Conservation (phyloP, 2,113 vertebrate genomes). For the Phoenicopterus ruber region DNA sequence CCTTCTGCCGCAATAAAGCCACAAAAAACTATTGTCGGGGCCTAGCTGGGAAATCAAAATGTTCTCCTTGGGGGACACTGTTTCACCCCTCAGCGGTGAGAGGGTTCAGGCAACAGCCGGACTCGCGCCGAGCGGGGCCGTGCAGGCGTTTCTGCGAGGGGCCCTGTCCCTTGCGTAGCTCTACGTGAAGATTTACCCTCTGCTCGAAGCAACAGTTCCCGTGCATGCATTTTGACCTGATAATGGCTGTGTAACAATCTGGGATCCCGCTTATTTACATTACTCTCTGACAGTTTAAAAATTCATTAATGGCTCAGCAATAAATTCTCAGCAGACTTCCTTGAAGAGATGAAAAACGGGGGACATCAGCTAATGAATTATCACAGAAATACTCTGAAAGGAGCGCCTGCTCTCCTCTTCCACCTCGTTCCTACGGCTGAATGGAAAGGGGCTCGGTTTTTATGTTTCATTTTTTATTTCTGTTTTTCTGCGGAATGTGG, state of each 20-base stretch:
- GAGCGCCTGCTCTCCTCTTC: background rate
- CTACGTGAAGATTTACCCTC: slow-evolving; percentile 50
- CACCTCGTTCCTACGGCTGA: background rate
- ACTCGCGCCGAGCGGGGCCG: background rate
- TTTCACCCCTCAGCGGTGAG: background rate
- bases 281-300: slow-evolving; percentile 70
- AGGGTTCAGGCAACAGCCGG: background rate
- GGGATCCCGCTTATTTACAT: slow-evolving; percentile 64
- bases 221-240: slow-evolving; percentile 52
- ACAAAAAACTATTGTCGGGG: background rate
- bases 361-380: slow-evolving; percentile 57
- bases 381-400: background rate
- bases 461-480: background rate
- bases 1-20: background rate
- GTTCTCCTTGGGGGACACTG: background rate
- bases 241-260: slow-evolving; percentile 54
- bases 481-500: background rate
- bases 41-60: slow-evolving; percentile 33
- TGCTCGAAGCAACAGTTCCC: slow-evolving; percentile 58
- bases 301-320: slow-evolving; percentile 66
- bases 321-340: slow-evolving; percentile 49
- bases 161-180: background rate
- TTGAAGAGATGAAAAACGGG: slow-evolving; percentile 25
- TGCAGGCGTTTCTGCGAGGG: slow-evolving; percentile 26
- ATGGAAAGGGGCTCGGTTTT: background rate